A percentile compares a stretch with the other conserved stretches of the same genome.
Evolutionary conservation across 2,113 vertebrate genomes (phyloP).

Genomic region (Cheirogaleus medius): DNA sequence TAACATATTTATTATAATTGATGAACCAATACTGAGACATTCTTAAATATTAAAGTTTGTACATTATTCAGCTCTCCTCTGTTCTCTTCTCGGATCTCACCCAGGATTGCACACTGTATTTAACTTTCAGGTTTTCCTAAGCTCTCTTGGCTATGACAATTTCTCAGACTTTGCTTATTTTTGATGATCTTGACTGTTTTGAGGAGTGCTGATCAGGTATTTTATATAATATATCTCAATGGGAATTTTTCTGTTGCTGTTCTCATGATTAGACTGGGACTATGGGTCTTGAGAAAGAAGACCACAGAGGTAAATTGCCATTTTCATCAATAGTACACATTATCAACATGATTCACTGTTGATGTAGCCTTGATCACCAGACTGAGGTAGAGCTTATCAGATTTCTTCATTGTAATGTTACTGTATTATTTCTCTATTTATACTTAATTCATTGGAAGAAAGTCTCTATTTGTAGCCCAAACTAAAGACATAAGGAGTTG

Average conservation of each 20-base stretch:
- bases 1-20: not conserved
- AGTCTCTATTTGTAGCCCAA: not conserved
- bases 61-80: not conserved
- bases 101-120: not conserved
- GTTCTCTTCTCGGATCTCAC: not conserved
- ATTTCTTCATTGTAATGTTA: not conserved
- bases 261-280: not conserved
- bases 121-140: not conserved
- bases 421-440: not conserved
- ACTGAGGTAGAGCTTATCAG: not conserved
- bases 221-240: not conserved
- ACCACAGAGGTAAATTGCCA: too few species aligned
- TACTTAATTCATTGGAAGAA: not conserved
- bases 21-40: not conserved
- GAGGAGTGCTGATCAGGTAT: not conserved
- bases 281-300: not conserved
- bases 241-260: not conserved
- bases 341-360: not conserved
- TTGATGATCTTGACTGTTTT: not conserved
- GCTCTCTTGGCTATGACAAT: not conserved
- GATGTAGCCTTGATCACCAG: not conserved
- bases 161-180: not conserved
- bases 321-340: not conserved
- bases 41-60: not conserved
- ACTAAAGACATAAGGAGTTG: too few species aligned